These are phyloP conservation scores for Melinopterus prodromus DNA, from an alignment of 2,888 invertebrate genomes.

Conservation along the genomic window DNA sequence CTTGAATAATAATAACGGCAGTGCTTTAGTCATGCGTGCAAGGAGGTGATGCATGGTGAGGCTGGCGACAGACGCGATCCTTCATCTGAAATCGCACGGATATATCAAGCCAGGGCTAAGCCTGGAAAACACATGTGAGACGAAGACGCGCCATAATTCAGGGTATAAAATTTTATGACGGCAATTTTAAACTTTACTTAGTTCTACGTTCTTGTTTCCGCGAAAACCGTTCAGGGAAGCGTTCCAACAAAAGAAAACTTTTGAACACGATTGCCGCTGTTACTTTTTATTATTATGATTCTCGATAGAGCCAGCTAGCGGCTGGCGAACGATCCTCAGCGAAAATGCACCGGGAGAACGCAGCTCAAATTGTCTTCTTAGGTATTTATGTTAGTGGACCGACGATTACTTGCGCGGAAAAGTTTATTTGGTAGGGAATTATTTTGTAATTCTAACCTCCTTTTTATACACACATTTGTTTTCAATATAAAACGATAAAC, in stretches of 20 bases:
- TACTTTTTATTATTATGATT: slow-evolving; percentile 21
- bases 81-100: slow-evolving; percentile 8
- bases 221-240: slow-evolving; percentile 13
- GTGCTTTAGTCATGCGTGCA: neutral
- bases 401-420: too few relatives aligned
- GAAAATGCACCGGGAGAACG: neutral
- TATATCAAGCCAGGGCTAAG: neutral
- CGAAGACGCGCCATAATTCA: neutral
- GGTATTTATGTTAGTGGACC: neutral
- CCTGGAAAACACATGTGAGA: slow-evolving; percentile 4
- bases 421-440: too few relatives aligned
- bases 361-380: slow-evolving; percentile 8
- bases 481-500: too few relatives aligned
- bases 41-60: neutral
- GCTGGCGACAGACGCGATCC: slow-evolving; percentile 11
- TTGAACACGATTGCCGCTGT: slow-evolving; percentile 22
- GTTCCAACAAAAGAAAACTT: slow-evolving; percentile 24
- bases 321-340: neutral
- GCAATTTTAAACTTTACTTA: slow-evolving; percentile 23
- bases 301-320: neutral
- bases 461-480: too few relatives aligned
- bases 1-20: neutral
- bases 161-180: slow-evolving; percentile 24
- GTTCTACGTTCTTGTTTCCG: slow-evolving; percentile 22
- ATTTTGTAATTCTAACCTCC: too few relatives aligned